Evolutionary conservation across 2,113 vertebrate species (phyloP), one percentile per base, ranked within the genome.

Genomic region (Datnioides undecimradiatus): DNA sequence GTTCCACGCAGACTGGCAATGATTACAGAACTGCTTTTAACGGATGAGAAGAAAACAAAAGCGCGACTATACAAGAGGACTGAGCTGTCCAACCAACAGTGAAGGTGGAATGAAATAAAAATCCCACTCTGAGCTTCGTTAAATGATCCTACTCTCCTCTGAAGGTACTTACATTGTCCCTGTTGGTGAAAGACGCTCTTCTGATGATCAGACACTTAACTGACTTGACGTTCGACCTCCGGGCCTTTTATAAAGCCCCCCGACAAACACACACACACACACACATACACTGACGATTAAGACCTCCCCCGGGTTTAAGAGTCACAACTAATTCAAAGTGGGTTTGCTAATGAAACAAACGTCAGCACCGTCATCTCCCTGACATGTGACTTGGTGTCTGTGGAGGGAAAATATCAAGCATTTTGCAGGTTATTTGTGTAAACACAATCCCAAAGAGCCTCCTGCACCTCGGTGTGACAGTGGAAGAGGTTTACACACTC

Each of bases 231-330:
- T 31, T 73, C 60, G 33, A 89, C 77, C 82, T 81, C 19, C 60
- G 69, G 75, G 81, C 80, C 75, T 87, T 88, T 88, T 90, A 89
- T 90, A 87, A 73, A 82, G 54, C 29, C 5, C 14, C 27, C 57
- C 3, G 23, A 63, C 58, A 64, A 65, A 81, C 87, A 78, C 85
- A 72, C 71, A 65, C 73, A 54, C 72, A 48, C 72, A 69, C 57
- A 75, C 46, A 57, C 63, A 51, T 57, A 64, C 51, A 52, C 71
- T 58, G 55, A 64, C 62, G 2, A 7, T 73, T 77, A 33, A 46
- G 54, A 54, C 63, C 77, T 58, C 87, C 58, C 75, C 73, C 77
- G 36, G 60, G 49, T 40, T 84, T 51, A 34, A 46, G 49, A 52
- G 10, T 66, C 69, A 59, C 52, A 73, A 54, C 11, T 48, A 40